phyloP scores from a whole-genome alignment of 30 jellyfish, hydroid and myxozoan genomes.

The Aurelia aurita region DNA sequence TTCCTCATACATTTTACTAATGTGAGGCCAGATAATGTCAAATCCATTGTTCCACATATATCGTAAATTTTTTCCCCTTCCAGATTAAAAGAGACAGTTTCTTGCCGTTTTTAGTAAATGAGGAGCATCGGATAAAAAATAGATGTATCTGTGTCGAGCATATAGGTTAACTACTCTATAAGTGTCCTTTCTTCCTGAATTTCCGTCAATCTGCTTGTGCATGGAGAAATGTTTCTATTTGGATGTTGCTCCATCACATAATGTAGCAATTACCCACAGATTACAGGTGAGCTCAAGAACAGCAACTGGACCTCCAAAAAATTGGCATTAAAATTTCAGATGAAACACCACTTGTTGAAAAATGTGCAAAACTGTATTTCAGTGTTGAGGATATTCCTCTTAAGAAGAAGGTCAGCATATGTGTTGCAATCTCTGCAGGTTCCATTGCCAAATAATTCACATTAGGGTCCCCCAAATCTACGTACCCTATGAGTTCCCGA shows the following conservation, averaged over 20 bases:
- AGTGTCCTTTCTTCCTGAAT: not conserved
- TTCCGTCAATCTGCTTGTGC: not conserved
- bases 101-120: conserved; percentile 60
- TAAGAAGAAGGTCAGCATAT: conserved; percentile 16
- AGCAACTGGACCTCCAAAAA: conserved; percentile 10
- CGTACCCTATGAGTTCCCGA: conserved; percentile 52
- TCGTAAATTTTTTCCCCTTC: not conserved
- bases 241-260: conserved; percentile 40
- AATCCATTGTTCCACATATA: conserved; percentile 57
- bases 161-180: not conserved
- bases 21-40: conserved; percentile 61
- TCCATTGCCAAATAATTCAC: conserved; percentile 8
- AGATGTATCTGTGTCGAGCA: conserved; percentile 38
- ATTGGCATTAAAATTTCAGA: conserved; percentile 6
- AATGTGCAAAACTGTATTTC: conserved; percentile 20
- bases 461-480: conserved; percentile 42
- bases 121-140: conserved; percentile 55
- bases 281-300: conserved; percentile 27
- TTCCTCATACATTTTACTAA: conserved; percentile 31
- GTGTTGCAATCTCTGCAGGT: conserved; percentile 33
- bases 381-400: conserved; percentile 5
- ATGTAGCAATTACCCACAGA: conserved; percentile 30
- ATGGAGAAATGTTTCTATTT: not conserved
- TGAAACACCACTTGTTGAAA: conserved; percentile 14
- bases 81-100: conserved; percentile 54